These are phyloP conservation scores for Australoheros facetus DNA, from an alignment of 2,797 vertebrate species.

Conservation along the genomic window DNA sequence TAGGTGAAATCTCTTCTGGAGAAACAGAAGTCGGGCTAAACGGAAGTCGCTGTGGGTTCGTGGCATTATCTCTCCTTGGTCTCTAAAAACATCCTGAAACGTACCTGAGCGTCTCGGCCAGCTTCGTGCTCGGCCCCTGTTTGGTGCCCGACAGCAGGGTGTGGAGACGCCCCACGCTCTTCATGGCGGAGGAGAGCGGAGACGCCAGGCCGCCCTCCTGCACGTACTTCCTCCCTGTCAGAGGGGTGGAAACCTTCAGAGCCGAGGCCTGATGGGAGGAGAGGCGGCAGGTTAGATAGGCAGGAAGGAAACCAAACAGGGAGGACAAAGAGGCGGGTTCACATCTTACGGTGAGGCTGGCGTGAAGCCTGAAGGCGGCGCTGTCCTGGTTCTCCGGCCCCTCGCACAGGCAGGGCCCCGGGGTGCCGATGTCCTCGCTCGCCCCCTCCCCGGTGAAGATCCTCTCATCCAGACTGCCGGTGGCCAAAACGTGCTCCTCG, in stretches of 20 bases:
- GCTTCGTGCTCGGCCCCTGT: slow-evolving; percentile 85
- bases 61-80: too few species aligned
- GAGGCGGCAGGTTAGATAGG: not conserved
- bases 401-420: slow-evolving; percentile 81
- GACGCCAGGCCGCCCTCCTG: slow-evolving; percentile 81
- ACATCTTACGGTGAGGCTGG: slow-evolving; percentile 63
- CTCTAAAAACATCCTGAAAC: not conserved
- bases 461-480: slow-evolving; percentile 90
- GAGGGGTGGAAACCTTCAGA: slow-evolving; percentile 82
- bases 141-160: slow-evolving; percentile 87
- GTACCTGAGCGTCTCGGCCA: slow-evolving; percentile 85
- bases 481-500: slow-evolving; percentile 90
- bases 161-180: slow-evolving; percentile 84
- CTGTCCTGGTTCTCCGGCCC: slow-evolving; percentile 69
- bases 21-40: too few species aligned
- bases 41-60: too few species aligned
- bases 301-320: not conserved
- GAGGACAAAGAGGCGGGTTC: not conserved
- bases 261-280: slow-evolving; percentile 79
- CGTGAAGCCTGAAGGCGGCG: slow-evolving; percentile 79
- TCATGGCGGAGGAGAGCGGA: slow-evolving; percentile 87
- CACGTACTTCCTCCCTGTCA: slow-evolving; percentile 86
- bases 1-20: too few species aligned
- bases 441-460: slow-evolving; percentile 92
- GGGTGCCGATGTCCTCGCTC: slow-evolving; percentile 90